A percentile compares a stretch with the other conserved stretches of the same genome.
Conservation (phyloP, 1,140 invertebrate genomes). For the Apis cerana region DNA sequence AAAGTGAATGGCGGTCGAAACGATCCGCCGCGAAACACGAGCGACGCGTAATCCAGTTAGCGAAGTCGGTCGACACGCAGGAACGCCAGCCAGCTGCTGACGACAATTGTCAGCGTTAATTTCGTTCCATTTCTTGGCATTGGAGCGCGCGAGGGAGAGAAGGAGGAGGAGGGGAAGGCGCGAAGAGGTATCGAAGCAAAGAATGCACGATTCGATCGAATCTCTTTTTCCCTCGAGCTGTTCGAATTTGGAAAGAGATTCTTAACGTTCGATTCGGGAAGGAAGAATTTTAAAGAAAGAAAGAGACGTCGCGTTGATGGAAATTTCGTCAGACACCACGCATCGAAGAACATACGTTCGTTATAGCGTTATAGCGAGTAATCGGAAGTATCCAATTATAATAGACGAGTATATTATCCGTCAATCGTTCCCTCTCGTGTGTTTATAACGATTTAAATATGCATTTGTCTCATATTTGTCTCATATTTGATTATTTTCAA, state of each 20-base stretch:
- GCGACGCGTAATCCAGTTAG: constrained; percentile 43
- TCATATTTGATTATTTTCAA: no score
- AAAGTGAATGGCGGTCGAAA: constrained; percentile 23
- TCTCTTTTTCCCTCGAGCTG: no score
- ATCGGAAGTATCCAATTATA: neutral
- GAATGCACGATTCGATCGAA: neutral
- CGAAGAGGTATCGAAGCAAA: neutral
- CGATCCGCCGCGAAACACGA: constrained; percentile 30
- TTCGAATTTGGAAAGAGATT: neutral
- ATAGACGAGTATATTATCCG: neutral
- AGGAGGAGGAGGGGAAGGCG: no score
- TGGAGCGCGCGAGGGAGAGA: neutral
- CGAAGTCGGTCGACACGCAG: constrained; percentile 17
- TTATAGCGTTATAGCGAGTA: constrained; percentile 1
- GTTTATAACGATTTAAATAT: no score
- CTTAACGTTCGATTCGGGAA: no score
- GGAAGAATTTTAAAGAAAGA: neutral
- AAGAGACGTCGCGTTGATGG: no score
- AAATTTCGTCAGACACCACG: neutral
- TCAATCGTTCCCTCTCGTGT: no score
- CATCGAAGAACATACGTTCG: no score
- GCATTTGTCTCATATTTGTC: no score
- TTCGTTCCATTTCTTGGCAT: constrained; percentile 30
- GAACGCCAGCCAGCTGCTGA: constrained; percentile 38
- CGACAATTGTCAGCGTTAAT: constrained; percentile 49